A percentile compares a stretch with the other conserved stretches of the same genome.
Conservation (phyloP, 2,888 invertebrate species). For the Acanthopleura granulata region DNA sequence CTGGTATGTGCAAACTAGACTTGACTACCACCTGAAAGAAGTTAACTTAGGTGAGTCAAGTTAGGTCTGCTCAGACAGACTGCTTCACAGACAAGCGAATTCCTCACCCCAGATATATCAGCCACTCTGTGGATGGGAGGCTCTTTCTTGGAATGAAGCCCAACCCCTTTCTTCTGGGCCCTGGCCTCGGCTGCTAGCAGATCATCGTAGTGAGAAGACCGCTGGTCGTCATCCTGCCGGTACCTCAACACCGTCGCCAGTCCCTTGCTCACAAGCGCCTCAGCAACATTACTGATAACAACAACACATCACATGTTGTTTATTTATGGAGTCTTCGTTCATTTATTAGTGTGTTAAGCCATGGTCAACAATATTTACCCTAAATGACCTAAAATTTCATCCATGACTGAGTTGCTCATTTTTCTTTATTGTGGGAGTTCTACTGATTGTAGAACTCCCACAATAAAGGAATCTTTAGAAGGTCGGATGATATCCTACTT, state of each 20-base stretch:
- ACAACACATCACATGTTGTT: background rate
- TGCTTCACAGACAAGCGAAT: too few relatives aligned
- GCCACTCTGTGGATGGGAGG: conserved; percentile 85
- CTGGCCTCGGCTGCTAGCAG: conserved; percentile 93
- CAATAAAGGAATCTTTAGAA: too few relatives aligned
- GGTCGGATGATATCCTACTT: too few relatives aligned
- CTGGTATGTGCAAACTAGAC: background rate
- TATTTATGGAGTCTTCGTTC: background rate
- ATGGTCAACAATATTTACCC: too few relatives aligned
- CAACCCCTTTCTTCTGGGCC: conserved; percentile 82
- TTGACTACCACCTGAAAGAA: too few relatives aligned
- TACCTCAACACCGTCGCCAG: conserved; percentile 93
- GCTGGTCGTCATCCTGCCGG: conserved; percentile 94
- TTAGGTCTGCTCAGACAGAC: too few relatives aligned
- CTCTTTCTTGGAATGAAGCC: conserved; percentile 78
- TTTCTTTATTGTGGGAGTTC: too few relatives aligned
- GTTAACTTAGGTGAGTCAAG: too few relatives aligned
- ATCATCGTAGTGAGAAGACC: conserved; percentile 93
- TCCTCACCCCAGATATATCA: conserved; percentile 80
- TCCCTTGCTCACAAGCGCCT: conserved; percentile 92
- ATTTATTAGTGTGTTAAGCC: too few relatives aligned
- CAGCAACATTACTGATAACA: conserved; percentile 86
- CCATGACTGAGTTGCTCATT: background rate
- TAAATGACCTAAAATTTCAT: too few relatives aligned
- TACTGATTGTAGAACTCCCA: too few relatives aligned